Base-by-base conservation (phyloP, 2,888 invertebrate species). In the Keiferia lycopersicella region DNA sequence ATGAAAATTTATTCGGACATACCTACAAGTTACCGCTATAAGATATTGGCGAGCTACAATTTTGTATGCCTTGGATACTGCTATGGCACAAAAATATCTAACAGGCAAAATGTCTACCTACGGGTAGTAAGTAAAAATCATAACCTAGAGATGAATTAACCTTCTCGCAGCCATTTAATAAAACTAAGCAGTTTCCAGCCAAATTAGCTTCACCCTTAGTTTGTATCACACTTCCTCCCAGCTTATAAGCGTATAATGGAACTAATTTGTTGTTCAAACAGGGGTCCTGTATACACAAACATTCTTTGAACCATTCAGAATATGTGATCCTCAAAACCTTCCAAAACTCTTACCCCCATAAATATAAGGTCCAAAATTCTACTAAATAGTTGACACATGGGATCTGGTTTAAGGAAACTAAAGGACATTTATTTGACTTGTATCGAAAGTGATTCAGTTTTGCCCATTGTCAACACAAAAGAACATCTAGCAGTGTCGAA, bases 221-320 rank as follows among this genome's bases (percentile, higher is more conserved):
- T 74, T 73, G 74, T 80, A 76, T 76, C 73, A 75, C 72, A 83
- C 81, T 81, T 84, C 82, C 78, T 80, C 81, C 83, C 82, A 77
- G 75, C 81, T 86, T 84, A 87, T 84, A 86, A 84, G 83, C 87
- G 88, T 87, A 86, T 89, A 91, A 91, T 89, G 84, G 79, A 87
- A 87, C 88, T 90, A 91, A 91, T 91, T 90, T 88, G 88, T 88
- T 89, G 87, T 87, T 88, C 89, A 91, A 91, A 91, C 87, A 91
- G 79, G 87, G 87, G 76, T 79, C 78, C 76, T 84, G 78, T 77
- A 78, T 79, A 83, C 80, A 83, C 86, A 88, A 89, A 89, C 85
- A 87, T 80, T 75, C 75, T 78, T 76, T 72, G 77, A 79, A 75
- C 74, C n/a, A 71, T n/a, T 74, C 68, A 20, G 66, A 71, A 65